Base-by-base conservation (phyloP, 1,140 invertebrate species). In the Diprion similis region DNA sequence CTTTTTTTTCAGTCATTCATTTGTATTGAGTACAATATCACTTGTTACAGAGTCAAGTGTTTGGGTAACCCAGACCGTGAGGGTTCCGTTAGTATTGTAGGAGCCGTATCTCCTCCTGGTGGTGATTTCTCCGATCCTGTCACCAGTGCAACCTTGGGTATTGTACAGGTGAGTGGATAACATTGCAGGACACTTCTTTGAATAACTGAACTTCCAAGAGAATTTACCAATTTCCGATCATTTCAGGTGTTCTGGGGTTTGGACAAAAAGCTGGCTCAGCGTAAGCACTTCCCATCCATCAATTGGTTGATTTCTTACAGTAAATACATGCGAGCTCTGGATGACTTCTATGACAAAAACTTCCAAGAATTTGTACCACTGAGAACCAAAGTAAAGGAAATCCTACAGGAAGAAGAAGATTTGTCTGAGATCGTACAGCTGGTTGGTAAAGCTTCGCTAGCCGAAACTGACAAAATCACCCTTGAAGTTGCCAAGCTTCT, bases 61-160 rank as follows among this genome's bases (percentile, higher is more conserved):
- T 89, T 99, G 67, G 99, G 99, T 84, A 99, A 99, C 88, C 99
- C 99, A 13, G 97, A 98, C 85, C 90, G 99, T 81, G 98, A 99
- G 89, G 94, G 98, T 78, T 99, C 97, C 75, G 98, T 99, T 64
- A 99, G 97, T 82, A 99, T 99, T 90, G 99, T 99, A 65, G 99
- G 99, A 82, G 99, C 99, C 83, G 98, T 99, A 76, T 99, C 98
- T 15, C 98, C 98, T 67, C 98, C 98, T 87, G 98, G 98, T 92
- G 98, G 99, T 92, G 99, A 99, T 89, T 99, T 99, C 91, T 99
- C 99, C 47, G 99, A 99, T 92, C 99, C 99, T 75, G 99, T 99
- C 37, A 99, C 99, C 8, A 98, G 98, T 9, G 98, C 98, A 73
- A 99, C 99, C 24, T 92, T 99, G 69, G 97, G 98, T 93, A 99